phyloP scores from a whole-genome alignment of 2,888 invertebrate species.

The Hemithea aestivaria region DNA sequence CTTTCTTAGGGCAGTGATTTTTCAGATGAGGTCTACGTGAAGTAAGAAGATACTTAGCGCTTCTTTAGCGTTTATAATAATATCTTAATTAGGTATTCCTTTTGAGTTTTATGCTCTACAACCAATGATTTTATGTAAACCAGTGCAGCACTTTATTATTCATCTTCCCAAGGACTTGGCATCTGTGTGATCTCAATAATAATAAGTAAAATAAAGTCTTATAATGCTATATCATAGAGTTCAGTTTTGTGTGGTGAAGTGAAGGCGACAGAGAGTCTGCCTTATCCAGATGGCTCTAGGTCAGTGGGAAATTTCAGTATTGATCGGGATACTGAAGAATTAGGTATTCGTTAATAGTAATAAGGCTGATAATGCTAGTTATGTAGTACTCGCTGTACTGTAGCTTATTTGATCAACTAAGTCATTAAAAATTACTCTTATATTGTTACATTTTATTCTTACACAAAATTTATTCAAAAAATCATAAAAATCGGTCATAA shows the following conservation, averaged over 20 bases:
- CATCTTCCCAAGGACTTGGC: conserved; percentile 10
- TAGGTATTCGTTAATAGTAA: conserved; percentile 25
- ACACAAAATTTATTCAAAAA: too few species aligned
- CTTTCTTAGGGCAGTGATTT: too few species aligned
- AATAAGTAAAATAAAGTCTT: neutral
- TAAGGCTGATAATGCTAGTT: neutral
- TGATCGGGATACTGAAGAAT: conserved; percentile 32
- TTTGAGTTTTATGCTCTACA: too few species aligned
- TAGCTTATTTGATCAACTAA: neutral
- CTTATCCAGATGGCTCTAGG: conserved; percentile 43
- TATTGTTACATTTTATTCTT: too few species aligned
- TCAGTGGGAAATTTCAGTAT: conserved; percentile 39
- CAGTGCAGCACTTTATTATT: neutral
- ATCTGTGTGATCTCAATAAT: conserved; percentile 2
- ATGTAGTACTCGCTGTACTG: neutral
- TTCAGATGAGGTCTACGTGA: too few species aligned
- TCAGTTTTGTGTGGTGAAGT: neutral
- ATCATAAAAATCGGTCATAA: too few species aligned
- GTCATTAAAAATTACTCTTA: too few species aligned
- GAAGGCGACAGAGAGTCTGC: conserved; percentile 37
- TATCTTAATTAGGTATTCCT: too few species aligned
- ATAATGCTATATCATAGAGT: neutral
- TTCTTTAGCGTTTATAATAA: too few species aligned
- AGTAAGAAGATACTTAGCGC: too few species aligned
- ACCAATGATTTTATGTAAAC: neutral